Percentiles rank a stretch among this genome's conserved stretches.
These are phyloP conservation scores for Mycteria americana DNA, from an alignment of 2,797 vertebrate genomes.

Conservation along the genomic window DNA sequence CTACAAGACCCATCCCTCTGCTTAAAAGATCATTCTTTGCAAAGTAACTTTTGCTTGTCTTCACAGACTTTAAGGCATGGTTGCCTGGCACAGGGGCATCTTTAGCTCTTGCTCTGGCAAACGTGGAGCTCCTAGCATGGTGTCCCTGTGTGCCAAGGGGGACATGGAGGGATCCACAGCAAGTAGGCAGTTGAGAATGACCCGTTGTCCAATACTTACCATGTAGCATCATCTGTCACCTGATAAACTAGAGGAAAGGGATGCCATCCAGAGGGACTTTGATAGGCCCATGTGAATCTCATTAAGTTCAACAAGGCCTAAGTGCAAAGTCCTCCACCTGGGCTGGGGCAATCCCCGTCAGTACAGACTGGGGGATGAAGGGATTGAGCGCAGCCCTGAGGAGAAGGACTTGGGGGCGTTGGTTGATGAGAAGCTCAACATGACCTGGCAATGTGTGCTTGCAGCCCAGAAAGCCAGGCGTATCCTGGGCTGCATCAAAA, in stretches of 20 bases:
- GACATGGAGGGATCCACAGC: not conserved
- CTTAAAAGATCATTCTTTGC: not conserved
- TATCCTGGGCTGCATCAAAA: too few species aligned
- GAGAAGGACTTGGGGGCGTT: too few species aligned
- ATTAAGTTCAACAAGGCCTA: too few species aligned
- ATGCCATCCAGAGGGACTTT: not conserved
- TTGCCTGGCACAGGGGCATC: not conserved
- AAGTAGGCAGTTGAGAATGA: not conserved
- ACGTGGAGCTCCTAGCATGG: accelerated
- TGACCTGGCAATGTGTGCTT: too few species aligned
- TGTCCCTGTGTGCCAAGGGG: accelerated
- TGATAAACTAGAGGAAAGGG: not conserved
- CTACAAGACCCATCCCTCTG: not conserved
- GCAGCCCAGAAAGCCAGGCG: too few species aligned
- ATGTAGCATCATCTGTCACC: not conserved
- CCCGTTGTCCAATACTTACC: accelerated
- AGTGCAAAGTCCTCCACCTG: too few species aligned
- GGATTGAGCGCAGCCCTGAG: too few species aligned
- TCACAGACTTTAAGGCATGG: not conserved
- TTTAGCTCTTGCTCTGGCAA: not conserved
- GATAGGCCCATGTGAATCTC: too few species aligned
- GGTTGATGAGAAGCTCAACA: too few species aligned
- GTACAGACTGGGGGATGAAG: too few species aligned
- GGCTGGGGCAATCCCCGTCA: too few species aligned
- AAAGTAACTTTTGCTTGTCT: not conserved